These are phyloP conservation scores for Lipophrys pholis DNA, from an alignment of 2,113 vertebrate genomes.

Conservation along the genomic window DNA sequence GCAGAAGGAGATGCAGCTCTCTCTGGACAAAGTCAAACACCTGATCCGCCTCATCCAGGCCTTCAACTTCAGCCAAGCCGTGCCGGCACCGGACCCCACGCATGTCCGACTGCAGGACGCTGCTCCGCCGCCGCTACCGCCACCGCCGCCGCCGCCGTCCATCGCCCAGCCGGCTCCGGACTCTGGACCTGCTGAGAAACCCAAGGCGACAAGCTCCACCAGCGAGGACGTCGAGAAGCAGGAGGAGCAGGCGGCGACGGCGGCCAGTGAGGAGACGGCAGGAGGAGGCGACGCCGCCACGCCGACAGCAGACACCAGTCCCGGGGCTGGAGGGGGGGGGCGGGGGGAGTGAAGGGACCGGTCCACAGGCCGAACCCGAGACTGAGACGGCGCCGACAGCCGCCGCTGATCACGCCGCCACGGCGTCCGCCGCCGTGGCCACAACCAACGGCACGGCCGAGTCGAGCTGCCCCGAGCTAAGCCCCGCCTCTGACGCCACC, in stretches of 20 bases:
- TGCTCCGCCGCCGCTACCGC: background rate
- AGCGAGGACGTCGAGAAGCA: conserved; percentile 3
- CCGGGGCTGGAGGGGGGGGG: background rate
- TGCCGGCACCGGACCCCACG: conserved; percentile 81
- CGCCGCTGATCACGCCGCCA: conserved; percentile 8
- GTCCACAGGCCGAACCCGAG: conserved; percentile 30
- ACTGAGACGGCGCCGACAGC: conserved; percentile 24
- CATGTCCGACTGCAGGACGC: conserved; percentile 41
- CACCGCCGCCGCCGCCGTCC: conserved; percentile 14
- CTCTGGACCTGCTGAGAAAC: conserved; percentile 40
- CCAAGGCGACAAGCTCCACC: conserved; percentile 27
- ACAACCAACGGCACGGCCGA: conserved; percentile 82
- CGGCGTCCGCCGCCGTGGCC: background rate
- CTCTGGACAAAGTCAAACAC: conserved; percentile 96
- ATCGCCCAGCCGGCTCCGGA: conserved; percentile 14
- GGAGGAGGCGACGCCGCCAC: background rate
- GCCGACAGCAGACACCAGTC: conserved; percentile 31
- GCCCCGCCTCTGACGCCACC: conserved; percentile 47
- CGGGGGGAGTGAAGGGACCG: conserved; percentile 19
- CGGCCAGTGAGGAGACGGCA: background rate
- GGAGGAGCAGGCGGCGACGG: conserved; percentile 35
- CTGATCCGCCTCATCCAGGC: conserved; percentile 97
- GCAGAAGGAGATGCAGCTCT: conserved; percentile 98
- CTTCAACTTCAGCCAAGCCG: conserved; percentile 92
- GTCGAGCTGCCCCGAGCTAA: conserved; percentile 76